These are phyloP conservation scores for Epinotia bilunana DNA, from an alignment of 2,888 invertebrate genomes.

Conservation along the genomic window DNA sequence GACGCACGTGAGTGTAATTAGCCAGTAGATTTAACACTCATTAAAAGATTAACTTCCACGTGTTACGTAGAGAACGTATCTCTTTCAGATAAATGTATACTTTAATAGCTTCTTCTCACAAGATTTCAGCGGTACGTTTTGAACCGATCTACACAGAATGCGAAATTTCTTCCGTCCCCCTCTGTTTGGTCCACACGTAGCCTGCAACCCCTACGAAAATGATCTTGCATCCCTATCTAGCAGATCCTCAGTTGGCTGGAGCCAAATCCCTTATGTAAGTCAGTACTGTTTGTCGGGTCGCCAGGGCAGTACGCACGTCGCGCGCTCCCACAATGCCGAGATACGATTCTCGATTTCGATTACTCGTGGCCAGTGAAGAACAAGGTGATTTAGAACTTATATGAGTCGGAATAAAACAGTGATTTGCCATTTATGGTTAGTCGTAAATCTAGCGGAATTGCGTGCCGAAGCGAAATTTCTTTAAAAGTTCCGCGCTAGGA, in stretches of 20 bases:
- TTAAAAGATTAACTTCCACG: slow-evolving; percentile 58
- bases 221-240: slow-evolving; percentile 69
- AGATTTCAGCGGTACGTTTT: slow-evolving; percentile 71
- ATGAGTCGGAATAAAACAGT: slow-evolving; percentile 48
- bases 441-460: slow-evolving; percentile 60
- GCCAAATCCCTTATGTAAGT: slow-evolving; percentile 82
- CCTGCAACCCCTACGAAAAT: slow-evolving; percentile 71
- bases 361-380: slow-evolving; percentile 54
- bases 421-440: slow-evolving; percentile 52
- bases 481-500: slow-evolving; percentile 66
- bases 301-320: slow-evolving; percentile 60
- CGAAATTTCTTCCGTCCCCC: slow-evolving; percentile 72
- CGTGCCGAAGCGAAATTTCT: slow-evolving; percentile 62
- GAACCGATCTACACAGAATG: slow-evolving; percentile 62
- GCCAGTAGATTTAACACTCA: slow-evolving; percentile 65
- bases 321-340: slow-evolving; percentile 61
- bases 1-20: slow-evolving; percentile 53
- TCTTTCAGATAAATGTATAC: slow-evolving; percentile 74
- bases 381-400: slow-evolving; percentile 51
- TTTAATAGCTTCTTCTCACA: slow-evolving; percentile 82
- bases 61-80: slow-evolving; percentile 64
- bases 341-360: slow-evolving; percentile 51
- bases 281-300: slow-evolving; percentile 69
- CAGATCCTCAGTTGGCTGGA: slow-evolving; percentile 71
- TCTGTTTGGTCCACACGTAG: slow-evolving; percentile 62